phyloP scores from a whole-genome alignment of 1,140 invertebrate species.

The Stenopsyche tienmushanensis region DNA sequence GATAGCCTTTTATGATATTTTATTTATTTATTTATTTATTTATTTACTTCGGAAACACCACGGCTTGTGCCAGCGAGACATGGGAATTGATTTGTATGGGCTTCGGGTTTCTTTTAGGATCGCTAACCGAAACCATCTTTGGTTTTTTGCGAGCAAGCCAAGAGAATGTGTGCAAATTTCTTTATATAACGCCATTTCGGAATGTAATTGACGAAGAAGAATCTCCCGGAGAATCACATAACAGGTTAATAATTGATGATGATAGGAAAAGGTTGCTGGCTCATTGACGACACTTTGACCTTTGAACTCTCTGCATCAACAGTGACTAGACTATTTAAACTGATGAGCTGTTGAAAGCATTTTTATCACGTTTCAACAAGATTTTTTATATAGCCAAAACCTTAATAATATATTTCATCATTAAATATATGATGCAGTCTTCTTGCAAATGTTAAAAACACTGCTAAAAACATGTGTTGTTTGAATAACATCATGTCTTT shows the following conservation, averaged over 20 bases:
- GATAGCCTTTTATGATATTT: constrained; percentile 39
- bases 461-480: too few species aligned
- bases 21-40: constrained; percentile 34
- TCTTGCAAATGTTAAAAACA: too few species aligned
- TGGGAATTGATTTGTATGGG: constrained; percentile 24
- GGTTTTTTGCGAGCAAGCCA: not conserved
- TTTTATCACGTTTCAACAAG: too few species aligned
- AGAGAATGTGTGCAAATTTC: too few species aligned
- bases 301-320: not conserved
- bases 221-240: too few species aligned
- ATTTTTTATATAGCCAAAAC: too few species aligned
- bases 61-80: constrained; percentile 4
- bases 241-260: not conserved
- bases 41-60: constrained; percentile 34
- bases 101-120: not conserved
- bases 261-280: not conserved
- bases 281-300: not conserved
- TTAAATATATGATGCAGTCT: too few species aligned
- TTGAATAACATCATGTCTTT: too few species aligned
- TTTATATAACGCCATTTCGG: too few species aligned
- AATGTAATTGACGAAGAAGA: too few species aligned
- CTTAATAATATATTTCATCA: too few species aligned
- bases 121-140: not conserved
- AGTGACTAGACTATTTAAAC: not conserved
- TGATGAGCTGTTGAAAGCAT: too few species aligned